Percentiles rank a stretch among this genome's conserved stretches.
These are phyloP conservation scores for Platynereis dumerilii DNA, from an alignment of 2,888 invertebrate species.

Conservation along the genomic window DNA sequence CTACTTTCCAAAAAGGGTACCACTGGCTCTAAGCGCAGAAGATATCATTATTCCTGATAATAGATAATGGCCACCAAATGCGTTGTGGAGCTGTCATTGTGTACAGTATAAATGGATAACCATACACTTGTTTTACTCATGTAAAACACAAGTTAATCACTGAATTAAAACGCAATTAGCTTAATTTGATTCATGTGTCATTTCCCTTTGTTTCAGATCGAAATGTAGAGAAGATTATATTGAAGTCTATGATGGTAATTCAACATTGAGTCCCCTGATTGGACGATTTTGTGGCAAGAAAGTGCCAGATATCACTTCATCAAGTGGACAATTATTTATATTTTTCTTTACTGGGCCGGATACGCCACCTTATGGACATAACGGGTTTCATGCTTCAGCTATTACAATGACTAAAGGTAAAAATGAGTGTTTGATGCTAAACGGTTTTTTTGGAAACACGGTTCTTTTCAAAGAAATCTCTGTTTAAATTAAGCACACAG, in stretches of 20 bases:
- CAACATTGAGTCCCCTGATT: constrained; percentile 18
- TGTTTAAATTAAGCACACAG: too few species aligned
- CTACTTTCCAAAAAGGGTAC: too few species aligned
- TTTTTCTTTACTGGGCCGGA: constrained; percentile 29
- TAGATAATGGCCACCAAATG: too few species aligned
- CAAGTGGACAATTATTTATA: constrained; percentile 25
- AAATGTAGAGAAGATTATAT: constrained; percentile 34
- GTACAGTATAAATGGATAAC: too few species aligned
- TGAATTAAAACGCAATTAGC: too few species aligned
- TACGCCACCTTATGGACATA: constrained; percentile 24
- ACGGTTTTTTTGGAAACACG: neutral
- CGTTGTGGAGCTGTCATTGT: too few species aligned
- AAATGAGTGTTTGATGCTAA: neutral
- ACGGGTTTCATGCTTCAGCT: constrained; percentile 30
- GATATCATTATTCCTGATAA: too few species aligned
- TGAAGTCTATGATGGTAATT: constrained; percentile 31
- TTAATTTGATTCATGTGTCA: too few species aligned
- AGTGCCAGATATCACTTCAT: constrained; percentile 27
- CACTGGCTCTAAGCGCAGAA: too few species aligned
- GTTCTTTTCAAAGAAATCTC: neutral
- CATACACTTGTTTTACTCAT: too few species aligned
- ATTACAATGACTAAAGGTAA: constrained; percentile 31
- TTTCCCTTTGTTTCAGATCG: constrained; percentile 19
- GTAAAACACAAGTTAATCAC: too few species aligned
- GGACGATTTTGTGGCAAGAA: constrained; percentile 31